Evolutionary conservation across 30 jellyfish, hydroid and myxozoan species (phyloP), one percentile per base, ranked within the genome.

Genomic region (Hydractinia echinata): DNA sequence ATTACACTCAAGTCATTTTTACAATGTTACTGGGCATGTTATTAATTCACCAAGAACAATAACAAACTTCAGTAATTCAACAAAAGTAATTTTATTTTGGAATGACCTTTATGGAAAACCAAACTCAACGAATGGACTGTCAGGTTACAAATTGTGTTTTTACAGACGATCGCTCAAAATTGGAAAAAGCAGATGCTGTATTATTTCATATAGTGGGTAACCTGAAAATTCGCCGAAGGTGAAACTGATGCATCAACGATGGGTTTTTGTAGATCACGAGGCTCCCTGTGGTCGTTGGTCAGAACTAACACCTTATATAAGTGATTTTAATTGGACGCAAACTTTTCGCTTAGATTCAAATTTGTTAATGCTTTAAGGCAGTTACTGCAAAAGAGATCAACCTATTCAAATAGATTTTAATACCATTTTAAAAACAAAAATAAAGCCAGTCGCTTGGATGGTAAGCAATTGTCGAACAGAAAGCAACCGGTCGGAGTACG

Each of bases 401-500:
- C 18, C 6, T n/a, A 5, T 4, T 4, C 5, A 72, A 5, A 16
- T 72, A 21, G 39, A 16, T 49, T 16, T 16, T 16, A 6, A 72
- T 20, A 62, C 30, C 11, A 72, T 72, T 72, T 5, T 72, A 53
- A 53, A 53, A 16, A 72, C 15, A 72, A 72, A 72, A 48, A 72
- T 20, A 53, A 7, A 7, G 5, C 50, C 50, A 16, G 81, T 53
- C 39, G 81, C 60, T 5, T 72, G 81, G 81, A 72, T 72, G 81
- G 81, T 72, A 5, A 72, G 81, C 13, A 21, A 72, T 16, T 72
- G 81, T 13, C 5, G 50, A 16, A 5, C 81, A 18, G 39, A 72
- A 7, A 49, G 81, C 52, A 49, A 72, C 19, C 79, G 97, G 44
- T 79, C 87, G 13, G 76, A 67, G 18, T 91, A 91, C 77, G 94